Conservation (phyloP, 2,888 invertebrate species). For the Agrotis clavis region DNA sequence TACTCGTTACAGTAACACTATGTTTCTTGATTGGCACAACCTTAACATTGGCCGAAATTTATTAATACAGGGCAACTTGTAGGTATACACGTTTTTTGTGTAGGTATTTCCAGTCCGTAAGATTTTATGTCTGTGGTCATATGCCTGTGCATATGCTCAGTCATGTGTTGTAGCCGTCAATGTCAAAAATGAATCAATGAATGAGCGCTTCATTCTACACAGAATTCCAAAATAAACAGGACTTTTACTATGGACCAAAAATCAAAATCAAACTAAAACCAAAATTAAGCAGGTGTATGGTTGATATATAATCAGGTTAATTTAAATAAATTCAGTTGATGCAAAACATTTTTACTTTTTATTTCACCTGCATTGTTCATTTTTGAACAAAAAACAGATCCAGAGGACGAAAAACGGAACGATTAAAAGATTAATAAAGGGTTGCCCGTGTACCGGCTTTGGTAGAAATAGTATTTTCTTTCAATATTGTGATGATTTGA, state of each 20-base stretch:
- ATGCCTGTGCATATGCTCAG: neutral
- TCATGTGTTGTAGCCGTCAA: slow-evolving; percentile 1
- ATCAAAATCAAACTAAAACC: no score
- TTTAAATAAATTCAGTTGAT: no score
- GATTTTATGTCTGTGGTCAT: neutral
- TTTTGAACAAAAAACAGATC: neutral
- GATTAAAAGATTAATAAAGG: neutral
- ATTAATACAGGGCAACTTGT: no score
- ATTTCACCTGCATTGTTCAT: neutral
- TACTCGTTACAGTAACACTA: no score
- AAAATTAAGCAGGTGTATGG: neutral
- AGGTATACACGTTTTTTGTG: no score
- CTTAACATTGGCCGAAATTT: no score
- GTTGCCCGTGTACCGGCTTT: neutral
- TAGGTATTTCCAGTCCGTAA: no score
- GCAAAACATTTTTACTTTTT: neutral
- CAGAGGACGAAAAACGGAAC: neutral
- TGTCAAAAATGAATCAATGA: neutral
- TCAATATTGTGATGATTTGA: neutral
- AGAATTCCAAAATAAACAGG: neutral
- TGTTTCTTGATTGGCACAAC: no score
- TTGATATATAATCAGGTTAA: no score
- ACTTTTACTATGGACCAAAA: no score
- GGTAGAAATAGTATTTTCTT: neutral
- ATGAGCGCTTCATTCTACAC: slow-evolving; percentile 2